These are phyloP conservation scores for Phycodurus eques DNA, from an alignment of 2,113 vertebrate species.

Conservation along the genomic window DNA sequence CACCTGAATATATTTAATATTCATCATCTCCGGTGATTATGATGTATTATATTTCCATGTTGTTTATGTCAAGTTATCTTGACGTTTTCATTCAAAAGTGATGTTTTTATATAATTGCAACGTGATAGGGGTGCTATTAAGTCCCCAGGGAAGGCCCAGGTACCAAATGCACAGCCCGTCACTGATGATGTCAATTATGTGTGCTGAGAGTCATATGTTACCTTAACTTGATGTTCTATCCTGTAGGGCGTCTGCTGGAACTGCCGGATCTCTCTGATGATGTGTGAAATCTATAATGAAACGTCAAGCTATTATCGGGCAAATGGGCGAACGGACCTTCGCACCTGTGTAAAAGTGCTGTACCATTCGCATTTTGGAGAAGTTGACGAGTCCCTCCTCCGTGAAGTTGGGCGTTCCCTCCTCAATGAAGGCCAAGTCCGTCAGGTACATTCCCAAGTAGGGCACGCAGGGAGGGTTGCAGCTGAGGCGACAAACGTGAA, in stretches of 20 bases:
- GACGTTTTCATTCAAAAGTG: too few relatives aligned
- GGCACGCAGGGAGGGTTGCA: slow-evolving; percentile 97
- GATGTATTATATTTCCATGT: too few relatives aligned
- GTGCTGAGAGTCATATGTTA: slow-evolving; percentile 47
- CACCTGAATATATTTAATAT: too few relatives aligned
- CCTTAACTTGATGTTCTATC: slow-evolving; percentile 95
- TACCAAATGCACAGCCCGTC: background rate
- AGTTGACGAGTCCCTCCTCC: slow-evolving; percentile 97
- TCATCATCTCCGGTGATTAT: too few relatives aligned
- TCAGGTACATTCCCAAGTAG: slow-evolving; percentile 98
- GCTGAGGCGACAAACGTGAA: slow-evolving; percentile 57
- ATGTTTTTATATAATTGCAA: too few relatives aligned
- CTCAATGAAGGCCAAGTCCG: slow-evolving; percentile 96
- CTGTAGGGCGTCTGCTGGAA: slow-evolving; percentile 98
- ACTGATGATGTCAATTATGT: background rate
- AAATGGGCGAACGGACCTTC: background rate
- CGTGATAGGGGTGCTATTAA: too few relatives aligned
- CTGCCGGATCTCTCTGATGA: slow-evolving; percentile 96
- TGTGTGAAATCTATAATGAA: slow-evolving; percentile 88
- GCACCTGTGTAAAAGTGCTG: slow-evolving; percentile 21
- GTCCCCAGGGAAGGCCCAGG: background rate
- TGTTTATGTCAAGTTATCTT: too few relatives aligned
- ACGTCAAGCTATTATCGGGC: background rate
- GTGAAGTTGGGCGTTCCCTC: slow-evolving; percentile 98
- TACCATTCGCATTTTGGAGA: slow-evolving; percentile 99